Percentiles rank a stretch among this genome's conserved stretches.
These are phyloP conservation scores for Amazona guildingii DNA, from an alignment of 2,113 vertebrate genomes.

Conservation along the genomic window DNA sequence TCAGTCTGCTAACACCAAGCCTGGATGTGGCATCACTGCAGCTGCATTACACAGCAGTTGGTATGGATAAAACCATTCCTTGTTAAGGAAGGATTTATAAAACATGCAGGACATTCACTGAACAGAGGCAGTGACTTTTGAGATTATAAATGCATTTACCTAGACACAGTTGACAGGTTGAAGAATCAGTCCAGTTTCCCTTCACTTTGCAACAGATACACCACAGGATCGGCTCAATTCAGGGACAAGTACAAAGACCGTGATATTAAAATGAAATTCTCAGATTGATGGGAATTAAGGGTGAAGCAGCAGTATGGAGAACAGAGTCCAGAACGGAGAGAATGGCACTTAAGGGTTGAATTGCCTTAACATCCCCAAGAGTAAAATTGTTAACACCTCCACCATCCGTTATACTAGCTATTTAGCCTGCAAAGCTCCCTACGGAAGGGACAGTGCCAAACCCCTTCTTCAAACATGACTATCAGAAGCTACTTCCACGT, in stretches of 20 bases:
- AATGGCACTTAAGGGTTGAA: neutral
- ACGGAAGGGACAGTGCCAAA: neutral
- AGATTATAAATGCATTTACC: neutral
- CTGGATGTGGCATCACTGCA: constrained; percentile 1
- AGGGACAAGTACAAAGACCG: neutral
- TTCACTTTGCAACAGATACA: fast-evolving
- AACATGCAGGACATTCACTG: constrained; percentile 13
- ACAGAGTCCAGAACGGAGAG: neutral
- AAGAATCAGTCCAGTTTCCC: neutral
- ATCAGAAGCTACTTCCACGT: neutral
- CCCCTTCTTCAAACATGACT: neutral
- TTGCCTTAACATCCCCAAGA: neutral
- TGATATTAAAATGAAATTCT: fast-evolving
- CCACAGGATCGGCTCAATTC: neutral
- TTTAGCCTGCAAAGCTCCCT: neutral
- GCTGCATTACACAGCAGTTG: constrained; percentile 24
- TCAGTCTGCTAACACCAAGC: neutral
- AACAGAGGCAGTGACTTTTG: neutral
- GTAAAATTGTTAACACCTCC: neutral
- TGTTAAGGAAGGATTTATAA: constrained; percentile 49
- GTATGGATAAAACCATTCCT: neutral
- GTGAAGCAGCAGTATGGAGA: neutral
- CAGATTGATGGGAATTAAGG: neutral
- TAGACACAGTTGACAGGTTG: neutral
- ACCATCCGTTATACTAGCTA: neutral